Evolutionary conservation across 1,140 invertebrate genomes (phyloP).

Genomic region (Druon quercuslanigerum): DNA sequence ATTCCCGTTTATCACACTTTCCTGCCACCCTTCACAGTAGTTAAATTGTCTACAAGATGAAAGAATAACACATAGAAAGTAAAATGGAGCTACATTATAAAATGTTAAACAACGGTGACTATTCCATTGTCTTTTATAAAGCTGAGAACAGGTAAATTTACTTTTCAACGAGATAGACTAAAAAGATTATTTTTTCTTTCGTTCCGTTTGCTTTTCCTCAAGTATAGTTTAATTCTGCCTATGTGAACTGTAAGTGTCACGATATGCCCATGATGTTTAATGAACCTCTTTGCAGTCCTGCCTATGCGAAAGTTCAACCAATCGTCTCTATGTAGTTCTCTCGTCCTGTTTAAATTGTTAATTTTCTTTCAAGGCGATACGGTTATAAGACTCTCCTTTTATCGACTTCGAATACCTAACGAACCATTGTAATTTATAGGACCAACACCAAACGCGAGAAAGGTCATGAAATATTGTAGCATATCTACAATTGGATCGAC

Average conservation of each 20-base stretch:
- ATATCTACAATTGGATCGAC: constrained; percentile 25
- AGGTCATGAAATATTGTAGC: constrained; percentile 2
- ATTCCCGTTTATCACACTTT: background rate
- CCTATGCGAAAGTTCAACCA: constrained; percentile 11
- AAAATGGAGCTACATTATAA: background rate
- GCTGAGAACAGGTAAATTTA: constrained; percentile 2
- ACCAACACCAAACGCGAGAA: background rate
- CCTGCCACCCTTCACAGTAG: background rate
- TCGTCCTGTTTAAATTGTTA: constrained; percentile 6
- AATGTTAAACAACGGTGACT: constrained; percentile 20
- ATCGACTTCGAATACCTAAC: constrained; percentile 17
- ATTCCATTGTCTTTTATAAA: constrained; percentile 24
- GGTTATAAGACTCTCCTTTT: background rate
- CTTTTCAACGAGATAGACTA: constrained; percentile 14
- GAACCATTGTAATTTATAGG: constrained; percentile 26
- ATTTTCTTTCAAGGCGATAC: background rate
- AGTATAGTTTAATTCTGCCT: constrained; percentile 25
- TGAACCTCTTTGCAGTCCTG: constrained; percentile 21
- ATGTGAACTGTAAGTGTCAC: background rate
- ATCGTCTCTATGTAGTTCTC: constrained; percentile 6
- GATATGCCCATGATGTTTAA: constrained; percentile 7
- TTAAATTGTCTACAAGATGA: constrained; percentile 11
- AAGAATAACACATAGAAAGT: background rate
- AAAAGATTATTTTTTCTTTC: constrained; percentile 29
- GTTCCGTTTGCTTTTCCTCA: constrained; percentile 19